phyloP scores from a whole-genome alignment of 2,888 invertebrate genomes.

The Steinernema hermaphroditum region DNA sequence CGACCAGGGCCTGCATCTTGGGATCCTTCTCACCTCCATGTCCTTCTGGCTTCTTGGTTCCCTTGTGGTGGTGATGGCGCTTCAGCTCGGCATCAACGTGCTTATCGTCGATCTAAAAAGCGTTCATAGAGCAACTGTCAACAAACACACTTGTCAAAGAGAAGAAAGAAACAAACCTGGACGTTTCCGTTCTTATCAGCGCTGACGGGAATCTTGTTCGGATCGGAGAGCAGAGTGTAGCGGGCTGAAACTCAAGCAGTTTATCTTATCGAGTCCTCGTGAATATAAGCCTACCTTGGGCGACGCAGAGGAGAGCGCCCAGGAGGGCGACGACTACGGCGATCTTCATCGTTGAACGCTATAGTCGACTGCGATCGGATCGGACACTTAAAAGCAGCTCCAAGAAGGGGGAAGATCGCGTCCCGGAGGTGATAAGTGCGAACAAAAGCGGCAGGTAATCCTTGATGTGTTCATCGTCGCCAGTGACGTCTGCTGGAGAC shows the following conservation, averaged over 20 bases:
- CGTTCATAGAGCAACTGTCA: neutral
- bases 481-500: too few relatives aligned
- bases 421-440: too few relatives aligned
- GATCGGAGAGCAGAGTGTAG: slow-evolving; percentile 35
- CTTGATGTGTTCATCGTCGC: too few relatives aligned
- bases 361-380: too few relatives aligned
- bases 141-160: neutral
- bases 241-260: neutral
- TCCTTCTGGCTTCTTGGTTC: neutral
- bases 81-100: neutral
- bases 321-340: slow-evolving; percentile 9
- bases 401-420: too few relatives aligned
- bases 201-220: slow-evolving; percentile 37
- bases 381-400: too few relatives aligned
- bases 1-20: slow-evolving; percentile 50
- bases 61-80: neutral
- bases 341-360: too few relatives aligned
- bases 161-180: too few relatives aligned
- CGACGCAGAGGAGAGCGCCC: slow-evolving; percentile 16
- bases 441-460: too few relatives aligned
- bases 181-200: slow-evolving; percentile 4
- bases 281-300: slow-evolving; percentile 5
- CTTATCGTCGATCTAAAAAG: slow-evolving; percentile 6
- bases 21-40: slow-evolving; percentile 1
- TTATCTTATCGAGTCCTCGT: slow-evolving; percentile 8